phyloP scores from a whole-genome alignment of 2,888 invertebrate species.

The Yponomeuta malinellus region DNA sequence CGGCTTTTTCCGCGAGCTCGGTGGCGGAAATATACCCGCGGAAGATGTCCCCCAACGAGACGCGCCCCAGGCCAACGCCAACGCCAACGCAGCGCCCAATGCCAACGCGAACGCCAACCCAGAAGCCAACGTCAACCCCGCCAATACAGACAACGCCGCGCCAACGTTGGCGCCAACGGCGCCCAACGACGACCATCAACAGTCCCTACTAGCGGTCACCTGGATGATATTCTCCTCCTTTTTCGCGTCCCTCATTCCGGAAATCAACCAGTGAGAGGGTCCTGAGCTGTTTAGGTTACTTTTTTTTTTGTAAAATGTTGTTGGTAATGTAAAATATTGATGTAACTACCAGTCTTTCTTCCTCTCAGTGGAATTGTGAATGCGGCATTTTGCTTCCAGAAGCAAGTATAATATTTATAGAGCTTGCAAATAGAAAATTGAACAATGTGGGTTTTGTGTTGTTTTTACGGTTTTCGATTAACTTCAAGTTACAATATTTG shows the following conservation, averaged over 20 bases:
- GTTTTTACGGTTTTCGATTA: no score
- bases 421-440: no score
- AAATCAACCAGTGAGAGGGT: conserved; percentile 74
- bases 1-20: conserved; percentile 82
- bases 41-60: conserved; percentile 17
- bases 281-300: background rate
- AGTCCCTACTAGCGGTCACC: conserved; percentile 80
- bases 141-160: conserved; percentile 10
- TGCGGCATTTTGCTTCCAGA: no score
- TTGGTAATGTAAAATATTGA: conserved; percentile 12
- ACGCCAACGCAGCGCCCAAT: conserved; percentile 22
- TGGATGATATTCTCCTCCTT: conserved; percentile 96
- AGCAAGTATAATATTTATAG: no score
- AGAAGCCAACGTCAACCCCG: conserved; percentile 21
- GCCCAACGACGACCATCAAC: conserved; percentile 40
- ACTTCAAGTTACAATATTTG: no score
- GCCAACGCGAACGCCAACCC: conserved; percentile 18
- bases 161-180: no score
- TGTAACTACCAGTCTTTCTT: background rate
- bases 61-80: conserved; percentile 28
- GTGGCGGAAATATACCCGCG: conserved; percentile 37
- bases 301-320: conserved; percentile 13
- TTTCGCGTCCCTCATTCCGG: conserved; percentile 95
- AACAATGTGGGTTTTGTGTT: no score
- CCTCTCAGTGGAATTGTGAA: background rate